Percentiles rank a stretch among this genome's conserved stretches.
These are phyloP conservation scores for Tanypteryx hageni DNA, from an alignment of 2,888 invertebrate species.

Conservation along the genomic window DNA sequence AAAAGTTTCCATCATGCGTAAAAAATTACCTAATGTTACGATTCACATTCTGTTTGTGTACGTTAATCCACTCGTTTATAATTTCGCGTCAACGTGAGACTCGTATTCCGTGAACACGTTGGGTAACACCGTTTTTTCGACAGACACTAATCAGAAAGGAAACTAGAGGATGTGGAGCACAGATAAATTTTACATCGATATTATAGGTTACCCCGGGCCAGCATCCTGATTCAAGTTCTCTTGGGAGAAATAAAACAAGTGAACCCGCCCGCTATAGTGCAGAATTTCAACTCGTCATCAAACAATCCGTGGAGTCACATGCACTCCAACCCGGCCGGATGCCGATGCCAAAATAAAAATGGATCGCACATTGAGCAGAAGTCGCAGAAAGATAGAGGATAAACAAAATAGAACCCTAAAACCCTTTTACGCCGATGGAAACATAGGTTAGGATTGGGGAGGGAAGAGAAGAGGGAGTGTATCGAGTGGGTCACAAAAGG, in stretches of 20 bases:
- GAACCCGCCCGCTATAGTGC: neutral
- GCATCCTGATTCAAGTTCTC: neutral
- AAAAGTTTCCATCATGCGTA: no score
- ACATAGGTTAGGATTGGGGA: no score
- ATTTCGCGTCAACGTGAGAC: no score
- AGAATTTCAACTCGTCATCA: neutral
- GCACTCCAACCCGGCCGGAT: neutral
- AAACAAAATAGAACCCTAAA: neutral
- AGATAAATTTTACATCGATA: neutral
- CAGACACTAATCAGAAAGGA: neutral
- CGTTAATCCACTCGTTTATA: no score
- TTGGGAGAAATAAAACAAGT: neutral
- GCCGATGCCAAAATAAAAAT: neutral
- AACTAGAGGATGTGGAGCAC: neutral
- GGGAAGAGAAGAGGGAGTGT: neutral
- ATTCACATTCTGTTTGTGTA: no score
- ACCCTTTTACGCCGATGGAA: neutral
- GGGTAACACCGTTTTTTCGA: neutral
- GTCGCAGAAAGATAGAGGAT: neutral
- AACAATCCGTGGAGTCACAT: neutral
- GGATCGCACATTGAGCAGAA: neutral
- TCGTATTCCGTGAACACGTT: neutral
- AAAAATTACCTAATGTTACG: no score
- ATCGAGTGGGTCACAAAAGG: neutral
- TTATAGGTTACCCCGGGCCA: neutral